Evolutionary conservation across 2,888 invertebrate genomes (phyloP).

Genomic region (Cremastinae sp.): DNA sequence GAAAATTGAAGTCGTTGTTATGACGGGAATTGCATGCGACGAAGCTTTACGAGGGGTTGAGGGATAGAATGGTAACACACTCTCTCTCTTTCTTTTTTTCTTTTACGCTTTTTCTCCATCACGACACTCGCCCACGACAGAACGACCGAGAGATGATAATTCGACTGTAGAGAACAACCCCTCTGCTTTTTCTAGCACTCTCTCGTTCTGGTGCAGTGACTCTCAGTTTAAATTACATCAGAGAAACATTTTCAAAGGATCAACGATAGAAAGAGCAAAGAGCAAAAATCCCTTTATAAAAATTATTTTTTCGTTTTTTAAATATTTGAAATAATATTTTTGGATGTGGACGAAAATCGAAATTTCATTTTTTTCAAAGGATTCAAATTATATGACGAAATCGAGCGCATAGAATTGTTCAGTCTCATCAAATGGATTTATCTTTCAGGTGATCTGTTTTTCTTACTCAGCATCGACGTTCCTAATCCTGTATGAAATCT

Average conservation of each 20-base stretch:
- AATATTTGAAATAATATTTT: too few relatives aligned
- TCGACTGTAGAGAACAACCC: conserved; percentile 60
- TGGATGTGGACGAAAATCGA: too few relatives aligned
- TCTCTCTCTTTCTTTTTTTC: conserved; percentile 12
- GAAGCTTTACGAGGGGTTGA: conserved; percentile 72
- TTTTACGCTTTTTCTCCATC: conserved; percentile 30
- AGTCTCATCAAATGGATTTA: background rate
- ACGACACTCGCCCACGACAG: conserved; percentile 52
- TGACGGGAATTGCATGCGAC: conserved; percentile 78
- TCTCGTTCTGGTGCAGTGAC: conserved; percentile 52
- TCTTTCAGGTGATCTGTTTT: conserved; percentile 4
- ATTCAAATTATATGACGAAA: background rate
- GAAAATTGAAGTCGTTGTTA: conserved; percentile 80
- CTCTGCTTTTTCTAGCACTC: conserved; percentile 51
- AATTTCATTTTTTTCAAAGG: too few relatives aligned
- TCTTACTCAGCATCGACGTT: conserved; percentile 34
- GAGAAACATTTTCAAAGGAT: background rate
- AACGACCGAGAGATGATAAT: conserved; percentile 58
- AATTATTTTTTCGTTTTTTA: too few relatives aligned
- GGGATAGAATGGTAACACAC: conserved; percentile 49
- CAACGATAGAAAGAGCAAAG: background rate
- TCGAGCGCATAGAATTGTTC: background rate
- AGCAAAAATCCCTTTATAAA: too few relatives aligned
- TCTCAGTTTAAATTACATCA: conserved; percentile 44
- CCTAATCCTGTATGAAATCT: conserved; percentile 65